Evolutionary conservation across 2,888 invertebrate species (phyloP), one percentile per base, ranked within the genome.

Genomic region (Agrochola lota): DNA sequence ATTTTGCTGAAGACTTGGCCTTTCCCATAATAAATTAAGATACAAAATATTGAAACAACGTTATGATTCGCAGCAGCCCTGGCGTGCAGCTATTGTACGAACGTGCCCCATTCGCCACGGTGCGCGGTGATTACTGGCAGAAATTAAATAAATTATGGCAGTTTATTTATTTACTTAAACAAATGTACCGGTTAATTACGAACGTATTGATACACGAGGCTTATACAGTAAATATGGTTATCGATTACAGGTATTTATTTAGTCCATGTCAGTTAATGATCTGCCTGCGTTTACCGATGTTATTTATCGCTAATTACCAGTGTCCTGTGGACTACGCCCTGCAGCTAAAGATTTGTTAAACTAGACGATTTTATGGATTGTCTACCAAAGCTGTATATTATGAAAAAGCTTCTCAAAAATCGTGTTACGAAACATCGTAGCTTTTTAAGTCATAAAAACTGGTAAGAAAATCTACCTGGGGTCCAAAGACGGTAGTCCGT

Each of bases 101-200:
- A 76, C 71, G 71, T 60, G 46, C 68, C 52, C 59, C 60, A 86
- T 82, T 84, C 72, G 82, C 86, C 40, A 70, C 82, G 82, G 84
- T 75, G 72, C 40, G 68, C 82, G 82, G 84, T 75, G 72, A 86
- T 86, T 84, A 87, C 72, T 35, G 35, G 80, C 81, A 73, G 60
- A 78, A 86, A 79, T 87, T 79, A 70, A 75, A 80, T 83, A 80
- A 81, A 87, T 78, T 71, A 74, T 69, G 12, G 30, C 69, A 87
- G 62, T 85, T 87, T 85, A 72, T 80, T 87, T 85, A 85, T 82
- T 87, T 82, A 85, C 79, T 80, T 82, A 67, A 82, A 80, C 70
- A 71, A 80, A 84, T 84, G 77, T 71, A 80, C 76, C 82, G 69
- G 66, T 77, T 84, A 79, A 77, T 84, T 85, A 60, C 66, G 12